These are phyloP conservation scores for Gortyna flavago DNA, from an alignment of 2,888 invertebrate species.

Conservation along the genomic window DNA sequence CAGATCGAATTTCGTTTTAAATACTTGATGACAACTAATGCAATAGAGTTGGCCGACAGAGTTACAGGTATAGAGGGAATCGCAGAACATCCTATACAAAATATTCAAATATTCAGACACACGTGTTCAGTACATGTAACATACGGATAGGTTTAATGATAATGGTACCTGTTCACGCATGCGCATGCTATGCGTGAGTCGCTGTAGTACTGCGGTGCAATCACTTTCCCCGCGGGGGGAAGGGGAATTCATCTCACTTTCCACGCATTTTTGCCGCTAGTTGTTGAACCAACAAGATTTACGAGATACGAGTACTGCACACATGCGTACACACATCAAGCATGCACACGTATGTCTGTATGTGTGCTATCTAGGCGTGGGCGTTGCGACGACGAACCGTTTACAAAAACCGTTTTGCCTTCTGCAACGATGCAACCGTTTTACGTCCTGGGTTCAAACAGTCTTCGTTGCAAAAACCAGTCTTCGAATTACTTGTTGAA, in stretches of 20 bases:
- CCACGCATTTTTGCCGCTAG: constrained; percentile 68
- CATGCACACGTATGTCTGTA: too few species aligned
- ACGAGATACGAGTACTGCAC: constrained; percentile 11
- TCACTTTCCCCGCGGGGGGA: constrained; percentile 62
- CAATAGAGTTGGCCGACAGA: too few species aligned
- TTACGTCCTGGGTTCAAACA: too few species aligned
- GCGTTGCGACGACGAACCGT: too few species aligned
- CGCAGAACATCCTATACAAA: not conserved
- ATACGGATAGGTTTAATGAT: not conserved
- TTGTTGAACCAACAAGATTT: constrained; percentile 40
- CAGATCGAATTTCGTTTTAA: too few species aligned
- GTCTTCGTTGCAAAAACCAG: too few species aligned
- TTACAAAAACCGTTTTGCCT: too few species aligned
- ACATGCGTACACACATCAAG: not conserved
- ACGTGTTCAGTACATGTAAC: not conserved
- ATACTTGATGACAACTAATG: too few species aligned
- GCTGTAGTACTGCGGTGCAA: constrained; percentile 22
- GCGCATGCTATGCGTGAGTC: not conserved
- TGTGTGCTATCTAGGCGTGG: not conserved
- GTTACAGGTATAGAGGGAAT: too few species aligned
- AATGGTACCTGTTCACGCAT: not conserved
- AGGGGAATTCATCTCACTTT: constrained; percentile 61
- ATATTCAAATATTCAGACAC: not conserved
- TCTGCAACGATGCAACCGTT: too few species aligned
- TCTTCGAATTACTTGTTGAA: too few species aligned